Percentiles rank a stretch among this genome's conserved stretches.
Evolutionary conservation across 2,113 vertebrate genomes (phyloP).

Genomic region (Agapornis roseicollis): DNA sequence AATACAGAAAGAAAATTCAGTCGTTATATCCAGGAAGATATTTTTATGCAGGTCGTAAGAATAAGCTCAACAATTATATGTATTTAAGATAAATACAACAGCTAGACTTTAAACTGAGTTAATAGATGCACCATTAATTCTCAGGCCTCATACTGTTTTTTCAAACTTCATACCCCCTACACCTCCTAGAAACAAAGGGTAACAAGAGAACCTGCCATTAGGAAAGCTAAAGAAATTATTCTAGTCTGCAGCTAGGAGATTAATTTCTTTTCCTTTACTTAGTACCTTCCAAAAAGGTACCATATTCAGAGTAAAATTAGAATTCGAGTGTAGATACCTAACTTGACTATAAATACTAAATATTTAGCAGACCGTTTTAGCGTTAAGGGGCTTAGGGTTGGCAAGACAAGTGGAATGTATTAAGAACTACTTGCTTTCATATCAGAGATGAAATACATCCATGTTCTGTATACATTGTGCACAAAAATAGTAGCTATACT

Average conservation of each 20-base stretch:
- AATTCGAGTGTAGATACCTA: neutral
- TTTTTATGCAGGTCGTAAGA: neutral
- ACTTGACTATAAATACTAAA: neutral
- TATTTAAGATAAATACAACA: neutral
- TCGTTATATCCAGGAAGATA: neutral
- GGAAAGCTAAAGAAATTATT: neutral
- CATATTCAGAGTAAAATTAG: neutral
- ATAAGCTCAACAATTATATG: neutral
- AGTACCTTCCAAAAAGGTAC: neutral
- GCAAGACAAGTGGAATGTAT: neutral
- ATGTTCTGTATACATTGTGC: neutral
- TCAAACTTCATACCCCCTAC: neutral
- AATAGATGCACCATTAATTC: neutral
- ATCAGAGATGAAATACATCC: neutral
- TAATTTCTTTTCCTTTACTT: neutral
- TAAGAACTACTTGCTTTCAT: neutral
- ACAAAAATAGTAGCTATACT: neutral
- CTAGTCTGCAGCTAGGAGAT: neutral
- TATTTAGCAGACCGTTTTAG: neutral
- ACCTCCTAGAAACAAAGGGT: neutral
- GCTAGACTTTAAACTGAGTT: neutral
- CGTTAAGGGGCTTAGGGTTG: neutral
- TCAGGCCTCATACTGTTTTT: neutral
- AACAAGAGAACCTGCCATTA: neutral
- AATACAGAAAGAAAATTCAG: neutral